Evolutionary conservation across 2,113 vertebrate genomes (phyloP), one percentile per base, ranked within the genome.

Genomic region (Cyanistes caeruleus): DNA sequence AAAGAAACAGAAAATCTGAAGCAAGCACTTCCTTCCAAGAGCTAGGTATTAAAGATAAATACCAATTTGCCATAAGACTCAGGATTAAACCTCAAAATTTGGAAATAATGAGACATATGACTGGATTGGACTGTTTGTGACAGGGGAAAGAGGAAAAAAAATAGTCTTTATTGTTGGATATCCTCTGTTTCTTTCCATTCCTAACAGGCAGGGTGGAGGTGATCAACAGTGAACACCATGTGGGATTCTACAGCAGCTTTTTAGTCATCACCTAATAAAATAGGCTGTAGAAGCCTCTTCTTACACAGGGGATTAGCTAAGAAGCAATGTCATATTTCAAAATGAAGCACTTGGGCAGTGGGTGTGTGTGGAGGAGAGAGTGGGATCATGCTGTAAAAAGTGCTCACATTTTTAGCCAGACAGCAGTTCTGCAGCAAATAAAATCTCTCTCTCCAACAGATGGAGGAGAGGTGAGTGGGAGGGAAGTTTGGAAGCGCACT

Each of bases 361-460:
- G 93, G 96, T 90, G 97, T 95, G 76, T 62, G 84, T 96, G 94
- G 96, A 97, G 96, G 95, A 97, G 96, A 93, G 74, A 91, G 93
- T 91, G 64, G 95, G 94, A 92, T 91, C 58, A 25, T 90, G 79
- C 94, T 90, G 84, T 76, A 93, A 95, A 87, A 94, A 97, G 93
- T 51, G 65, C 93, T 95, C 92, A 90, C 93, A 95, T 96, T 96
- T 97, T 97, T 97, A 95, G 90, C 93, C 93, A 96, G 94, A 95
- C 92, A 95, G 75, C 35, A 53, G 60, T 95, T 95, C 85, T 93
- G 80, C 89, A 68, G 97, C 94, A 96, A 95, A 95, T 86, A 95
- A 95, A 95, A 96, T 87, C 62, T 74, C 83, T 93, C 64, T 89
- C 72, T 94, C 80, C 91, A 2, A 49, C 87, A 97, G 95, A 96